Base-by-base conservation (phyloP, 2,113 vertebrate species). In the Hypomesus transpacificus region DNA sequence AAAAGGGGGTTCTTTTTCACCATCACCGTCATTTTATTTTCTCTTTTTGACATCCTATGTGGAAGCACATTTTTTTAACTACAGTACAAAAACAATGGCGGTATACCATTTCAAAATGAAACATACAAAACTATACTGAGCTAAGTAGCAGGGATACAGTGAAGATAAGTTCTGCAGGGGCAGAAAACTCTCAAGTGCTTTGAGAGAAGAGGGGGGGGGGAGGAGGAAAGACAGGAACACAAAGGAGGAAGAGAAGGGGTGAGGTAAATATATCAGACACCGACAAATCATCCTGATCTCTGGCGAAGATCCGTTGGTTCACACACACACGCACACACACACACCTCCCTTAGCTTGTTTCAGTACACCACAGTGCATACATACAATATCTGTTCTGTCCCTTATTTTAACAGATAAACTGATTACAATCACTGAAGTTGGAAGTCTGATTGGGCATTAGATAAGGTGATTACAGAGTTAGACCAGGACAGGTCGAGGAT, bases 151-250 rank as follows among this genome's bases (percentile, higher is more conserved):
- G 60, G 82, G 86, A 81, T 86, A 82, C 72, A 80, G 75, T 78
- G 80, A 71, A 82, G 82, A 82, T 66, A 63, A 73, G 77, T 76
- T 76, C 72, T 82, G 81, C 68, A 70, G 75, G 66, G 73, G 73
- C 76, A 78, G 82, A 79, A 84, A 82, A 84, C 83, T 86, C 84
- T 86, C 86, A 80, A 87, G 85, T 86, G 80, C 86, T 83, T 78
- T 82, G 81, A 86, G 80, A 84, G 80, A 70, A 74, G 21, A 69
- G 52, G 28, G n/a, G 20, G 4, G 46, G 18, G 54, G 39, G 24
- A 59, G n/a, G 20, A 22, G 9, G 22, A 0, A 7, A 68, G 75
- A 26, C 65, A 56, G 34, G 28, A 14, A 4, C 46, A 18, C 39
- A 46, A 31, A 63, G 20, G 18, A 68, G n/a, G 17, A 0, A 17